These are phyloP conservation scores for Saiga tatarica DNA, from an alignment of 2,113 vertebrate genomes.

Conservation along the genomic window DNA sequence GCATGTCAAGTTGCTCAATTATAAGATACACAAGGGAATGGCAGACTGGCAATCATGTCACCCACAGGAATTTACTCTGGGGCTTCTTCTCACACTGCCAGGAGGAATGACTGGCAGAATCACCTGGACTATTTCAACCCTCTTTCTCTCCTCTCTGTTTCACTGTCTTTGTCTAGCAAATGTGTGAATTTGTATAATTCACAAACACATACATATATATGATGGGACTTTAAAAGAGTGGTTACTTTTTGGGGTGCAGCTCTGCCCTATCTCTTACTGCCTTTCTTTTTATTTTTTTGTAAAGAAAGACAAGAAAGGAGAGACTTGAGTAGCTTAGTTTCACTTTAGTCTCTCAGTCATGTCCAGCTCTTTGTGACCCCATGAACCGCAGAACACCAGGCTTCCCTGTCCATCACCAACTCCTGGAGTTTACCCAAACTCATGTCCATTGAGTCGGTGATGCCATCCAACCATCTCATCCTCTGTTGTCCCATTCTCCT, in stretches of 20 bases:
- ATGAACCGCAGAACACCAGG: neutral
- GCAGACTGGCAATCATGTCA: neutral
- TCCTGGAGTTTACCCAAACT: neutral
- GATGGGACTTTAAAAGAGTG: neutral
- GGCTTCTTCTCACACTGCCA: neutral
- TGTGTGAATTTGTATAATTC: neutral
- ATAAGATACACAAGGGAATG: neutral
- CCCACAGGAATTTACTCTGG: neutral
- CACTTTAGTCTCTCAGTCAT: neutral
- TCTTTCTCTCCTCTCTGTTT: neutral
- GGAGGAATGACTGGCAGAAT: neutral
- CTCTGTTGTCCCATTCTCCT: neutral
- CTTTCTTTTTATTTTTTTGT: neutral
- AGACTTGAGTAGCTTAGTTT: neutral
- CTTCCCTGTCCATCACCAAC: neutral
- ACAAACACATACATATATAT: neutral
- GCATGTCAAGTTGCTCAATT: slow-evolving; percentile 35
- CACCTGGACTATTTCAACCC: neutral
- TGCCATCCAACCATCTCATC: neutral
- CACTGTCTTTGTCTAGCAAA: neutral
- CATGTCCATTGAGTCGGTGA: neutral
- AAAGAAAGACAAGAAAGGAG: neutral
- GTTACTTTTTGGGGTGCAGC: neutral
- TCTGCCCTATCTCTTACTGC: neutral
- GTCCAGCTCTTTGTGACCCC: neutral